Evolutionary conservation across 2,888 invertebrate species (phyloP).

Genomic region (Gymnoscelis rufifasciata): DNA sequence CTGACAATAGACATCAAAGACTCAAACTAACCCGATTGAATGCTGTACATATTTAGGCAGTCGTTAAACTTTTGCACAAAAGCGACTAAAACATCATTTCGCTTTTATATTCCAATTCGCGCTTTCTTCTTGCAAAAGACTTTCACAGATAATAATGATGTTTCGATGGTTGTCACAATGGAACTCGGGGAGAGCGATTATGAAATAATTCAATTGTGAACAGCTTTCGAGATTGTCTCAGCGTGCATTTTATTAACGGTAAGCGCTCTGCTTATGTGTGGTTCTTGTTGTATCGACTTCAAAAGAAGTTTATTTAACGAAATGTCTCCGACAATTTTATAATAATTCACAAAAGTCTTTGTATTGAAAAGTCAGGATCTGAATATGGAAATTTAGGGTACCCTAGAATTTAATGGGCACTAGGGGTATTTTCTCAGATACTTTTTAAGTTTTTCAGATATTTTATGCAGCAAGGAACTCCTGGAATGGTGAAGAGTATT

Average conservation of each 20-base stretch:
- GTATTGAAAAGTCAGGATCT: too few species aligned
- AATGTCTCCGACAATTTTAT: too few species aligned
- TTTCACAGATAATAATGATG: constrained; percentile 59
- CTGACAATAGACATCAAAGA: constrained; percentile 30
- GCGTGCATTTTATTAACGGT: constrained; percentile 34
- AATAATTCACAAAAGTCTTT: too few species aligned
- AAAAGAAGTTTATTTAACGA: too few species aligned
- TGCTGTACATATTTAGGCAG: constrained; percentile 34
- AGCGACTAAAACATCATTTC: constrained; percentile 48
- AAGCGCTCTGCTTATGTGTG: too few species aligned
- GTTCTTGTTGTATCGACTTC: too few species aligned
- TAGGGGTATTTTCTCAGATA: too few species aligned
- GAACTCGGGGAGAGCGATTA: constrained; percentile 47
- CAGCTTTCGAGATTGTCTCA: constrained; percentile 39
- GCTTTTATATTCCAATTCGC: constrained; percentile 34
- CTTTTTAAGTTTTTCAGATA: too few species aligned
- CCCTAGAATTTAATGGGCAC: too few species aligned
- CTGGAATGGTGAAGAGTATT: too few species aligned
- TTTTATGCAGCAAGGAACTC: too few species aligned
- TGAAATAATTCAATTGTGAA: constrained; percentile 54
- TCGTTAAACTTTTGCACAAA: constrained; percentile 32
- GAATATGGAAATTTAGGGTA: too few species aligned
- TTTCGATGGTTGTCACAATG: constrained; percentile 49
- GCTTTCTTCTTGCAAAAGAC: constrained; percentile 57
- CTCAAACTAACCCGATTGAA: constrained; percentile 31